Evolutionary conservation across 2,113 vertebrate genomes (phyloP).

Genomic region (Ellobius talpinus): DNA sequence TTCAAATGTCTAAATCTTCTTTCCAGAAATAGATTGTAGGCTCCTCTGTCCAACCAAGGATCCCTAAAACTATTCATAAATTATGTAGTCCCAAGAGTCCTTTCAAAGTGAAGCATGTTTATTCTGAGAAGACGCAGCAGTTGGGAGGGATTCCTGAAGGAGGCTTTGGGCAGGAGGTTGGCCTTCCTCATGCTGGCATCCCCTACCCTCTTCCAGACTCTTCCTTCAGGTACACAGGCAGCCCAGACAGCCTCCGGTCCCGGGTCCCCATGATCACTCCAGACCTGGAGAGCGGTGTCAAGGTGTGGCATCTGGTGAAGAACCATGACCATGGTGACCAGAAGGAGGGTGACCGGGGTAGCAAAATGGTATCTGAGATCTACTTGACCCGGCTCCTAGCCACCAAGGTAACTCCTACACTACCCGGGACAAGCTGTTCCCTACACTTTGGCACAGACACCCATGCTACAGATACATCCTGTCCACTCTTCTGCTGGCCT

Average conservation of each 20-base stretch:
- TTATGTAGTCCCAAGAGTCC: not conserved
- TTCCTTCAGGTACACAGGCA: conserved; percentile 97
- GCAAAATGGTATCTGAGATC: conserved; percentile 99
- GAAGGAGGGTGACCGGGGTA: conserved; percentile 98
- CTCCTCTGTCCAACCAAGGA: conserved; percentile 10
- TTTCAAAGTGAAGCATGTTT: not conserved
- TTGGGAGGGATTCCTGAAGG: not conserved
- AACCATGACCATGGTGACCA: conserved; percentile 99
- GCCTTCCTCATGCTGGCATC: conserved; percentile 68
- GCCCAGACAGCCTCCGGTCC: conserved; percentile 98
- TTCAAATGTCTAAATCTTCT: conserved; percentile 34
- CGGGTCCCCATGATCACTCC: conserved; percentile 99
- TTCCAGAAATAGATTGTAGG: not conserved
- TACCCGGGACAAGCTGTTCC: fast-evolving
- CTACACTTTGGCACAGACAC: not conserved
- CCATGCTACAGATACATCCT: not conserved
- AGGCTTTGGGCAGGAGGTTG: not conserved
- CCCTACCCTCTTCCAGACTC: conserved; percentile 89
- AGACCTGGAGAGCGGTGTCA: conserved; percentile 97
- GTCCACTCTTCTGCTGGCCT: not conserved
- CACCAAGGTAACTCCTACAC: conserved; percentile 92
- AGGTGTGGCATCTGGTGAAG: conserved; percentile 99
- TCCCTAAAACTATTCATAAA: not conserved
- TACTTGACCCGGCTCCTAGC: conserved; percentile 97
- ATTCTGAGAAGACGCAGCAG: not conserved